Base-by-base conservation (phyloP, 2,888 invertebrate species). In the Auanema sp. region DNA sequence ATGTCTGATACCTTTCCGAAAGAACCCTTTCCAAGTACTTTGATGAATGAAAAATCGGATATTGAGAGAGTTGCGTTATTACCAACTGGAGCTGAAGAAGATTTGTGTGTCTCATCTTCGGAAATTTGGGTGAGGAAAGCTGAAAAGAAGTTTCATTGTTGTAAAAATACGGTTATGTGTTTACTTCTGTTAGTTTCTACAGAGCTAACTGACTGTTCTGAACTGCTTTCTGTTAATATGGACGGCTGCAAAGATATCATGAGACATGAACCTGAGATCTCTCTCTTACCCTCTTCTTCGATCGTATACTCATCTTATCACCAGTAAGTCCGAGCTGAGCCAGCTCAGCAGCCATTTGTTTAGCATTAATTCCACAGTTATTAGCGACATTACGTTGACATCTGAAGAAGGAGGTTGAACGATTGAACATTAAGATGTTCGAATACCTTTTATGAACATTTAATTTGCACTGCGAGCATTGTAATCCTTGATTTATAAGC, bases 301-400 rank as follows among this genome's bases (percentile, higher is more conserved):
- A 89, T 42, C 76, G 64, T 49, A 79, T 57, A 77, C 89, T 89
- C 85, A 91, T 90, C 85, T 92, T 92, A 81, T 91, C 90, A 8
- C 92, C 91, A 59, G 92, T 91, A 84, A 97, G 91, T 84, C 95
- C 95, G 87, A 97, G 90, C 84, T 90, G 90, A 84, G 89, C 90
- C 78, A 97, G 89, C 79, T 95, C 91, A 85, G 92, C 91, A 4
- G 94, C 96, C 92, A 98, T 91, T 86, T 90, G 90, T 86, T 94
- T 93, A 61, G 93, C 92, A 87, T 98, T 92, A 85, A 96, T 93
- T 83, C 98, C 97, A 87, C 98, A 98, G 86, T 95, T 97, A 87
- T 97, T 97, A 68, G 97, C 96, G 71, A 98, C 97, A 87, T 98
- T 98, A 86, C 93, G 93, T 87, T 95, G 92, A 86, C 98, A 98